Evolutionary conservation across 1,140 invertebrate genomes (phyloP).

Genomic region (Protaetia brevitarsis): DNA sequence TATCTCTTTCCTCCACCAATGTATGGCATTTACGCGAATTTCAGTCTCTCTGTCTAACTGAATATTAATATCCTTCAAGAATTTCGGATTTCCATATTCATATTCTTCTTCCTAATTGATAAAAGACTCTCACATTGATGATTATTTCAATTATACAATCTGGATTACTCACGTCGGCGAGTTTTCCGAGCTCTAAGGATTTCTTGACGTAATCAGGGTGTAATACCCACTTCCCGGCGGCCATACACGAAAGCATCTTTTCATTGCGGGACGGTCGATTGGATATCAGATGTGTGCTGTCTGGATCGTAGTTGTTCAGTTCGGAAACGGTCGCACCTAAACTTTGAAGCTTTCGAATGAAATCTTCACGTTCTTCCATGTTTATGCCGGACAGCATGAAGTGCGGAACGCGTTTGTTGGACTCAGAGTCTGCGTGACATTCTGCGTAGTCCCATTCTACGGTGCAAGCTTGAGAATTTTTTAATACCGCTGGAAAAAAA

Average conservation of each 20-base stretch:
- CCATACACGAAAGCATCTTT: constrained; percentile 79
- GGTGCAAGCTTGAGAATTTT: constrained; percentile 52
- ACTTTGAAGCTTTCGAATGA: constrained; percentile 36
- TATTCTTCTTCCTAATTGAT: constrained; percentile 69
- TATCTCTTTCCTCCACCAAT: constrained; percentile 62
- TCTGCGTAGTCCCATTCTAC: constrained; percentile 52
- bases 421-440: not conserved
- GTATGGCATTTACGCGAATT: constrained; percentile 56
- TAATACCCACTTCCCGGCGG: constrained; percentile 83
- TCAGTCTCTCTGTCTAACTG: constrained; percentile 50
- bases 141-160: no score
- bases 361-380: constrained; percentile 17
- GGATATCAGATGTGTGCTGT: constrained; percentile 76
- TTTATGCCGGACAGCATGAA: constrained; percentile 45
- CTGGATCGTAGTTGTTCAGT: constrained; percentile 60
- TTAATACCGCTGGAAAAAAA: constrained; percentile 26
- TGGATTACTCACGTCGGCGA: constrained; percentile 65
- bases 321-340: constrained; percentile 68
- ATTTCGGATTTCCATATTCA: constrained; percentile 72
- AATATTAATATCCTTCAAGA: constrained; percentile 50
- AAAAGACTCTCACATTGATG: no score
- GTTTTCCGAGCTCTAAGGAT: constrained; percentile 59
- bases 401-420: not conserved
- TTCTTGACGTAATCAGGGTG: constrained; percentile 73
- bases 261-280: constrained; percentile 73